Base-by-base conservation (phyloP, 2,888 invertebrate genomes). In the Heteromurus nitidus region DNA sequence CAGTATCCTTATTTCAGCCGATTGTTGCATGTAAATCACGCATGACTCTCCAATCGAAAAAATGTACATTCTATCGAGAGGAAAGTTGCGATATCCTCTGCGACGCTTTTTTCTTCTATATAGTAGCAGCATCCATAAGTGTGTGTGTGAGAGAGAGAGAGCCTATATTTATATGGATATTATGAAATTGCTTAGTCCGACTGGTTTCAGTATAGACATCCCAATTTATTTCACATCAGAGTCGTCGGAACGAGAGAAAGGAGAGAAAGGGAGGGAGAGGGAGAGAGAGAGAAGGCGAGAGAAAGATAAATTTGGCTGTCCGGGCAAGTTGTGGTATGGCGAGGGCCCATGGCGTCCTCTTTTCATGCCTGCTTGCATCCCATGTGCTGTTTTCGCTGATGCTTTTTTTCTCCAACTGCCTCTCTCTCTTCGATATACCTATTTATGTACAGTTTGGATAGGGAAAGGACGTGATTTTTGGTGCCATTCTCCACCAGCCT, bases 221-320 rank as follows among this genome's bases (percentile, higher is more conserved):
- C 85, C 85, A 86, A 86, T 86, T 86, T 86, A 86, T 86, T 86
- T 86, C 84, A 72, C 86, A 86, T 86, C 85, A 86, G 83, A n/a
- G n/a, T n/a, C n/a, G n/a, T n/a, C n/a, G n/a, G n/a, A n/a, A n/a
- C n/a, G n/a, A n/a, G n/a, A 81, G 84, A 70, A 80, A 9, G 50
- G 50, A 67, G 36, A 26, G 67, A 28, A 50, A 53, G 55, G 55
- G n/a, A 70, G 36, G 20, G 30, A 62, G 28, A 42, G 70, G 44
- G 76, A 55, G 76, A 76, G 53, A 64, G 65, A 65, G 58, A 67
- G 24, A 28, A 36, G 36, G 75, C 53, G 65, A 36, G 74, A 69
- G 69, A 72, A 73, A 80, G 79, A 80, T 80, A 80, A 80, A 80
- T 80, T 80, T 80, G 67, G 74, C 64, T 80, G 80, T 80, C 80